Evolutionary conservation across 2,113 vertebrate species (phyloP).

Genomic region (Nycticorax nycticorax): DNA sequence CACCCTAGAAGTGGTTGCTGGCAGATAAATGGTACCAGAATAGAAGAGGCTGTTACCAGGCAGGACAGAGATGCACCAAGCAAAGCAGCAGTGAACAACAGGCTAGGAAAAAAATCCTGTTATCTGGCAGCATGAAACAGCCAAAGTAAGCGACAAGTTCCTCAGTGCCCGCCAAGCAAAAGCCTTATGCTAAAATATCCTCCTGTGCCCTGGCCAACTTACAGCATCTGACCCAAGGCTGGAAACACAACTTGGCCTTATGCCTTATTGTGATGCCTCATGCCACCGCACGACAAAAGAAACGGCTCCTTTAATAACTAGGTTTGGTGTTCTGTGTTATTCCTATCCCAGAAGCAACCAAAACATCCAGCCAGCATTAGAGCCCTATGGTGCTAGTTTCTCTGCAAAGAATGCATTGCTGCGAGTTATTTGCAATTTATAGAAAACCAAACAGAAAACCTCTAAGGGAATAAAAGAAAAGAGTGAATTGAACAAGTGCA

Average conservation of each 20-base stretch:
- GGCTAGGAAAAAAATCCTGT: slow-evolving; percentile 35
- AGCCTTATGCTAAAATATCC: slow-evolving; percentile 30
- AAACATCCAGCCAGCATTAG: not conserved
- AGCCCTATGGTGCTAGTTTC: not conserved
- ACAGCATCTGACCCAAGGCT: slow-evolving; percentile 27
- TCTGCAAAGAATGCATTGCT: not conserved
- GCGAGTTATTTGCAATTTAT: not conserved
- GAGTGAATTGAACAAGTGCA: not conserved
- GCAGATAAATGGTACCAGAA: slow-evolving; percentile 46
- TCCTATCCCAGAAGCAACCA: not conserved
- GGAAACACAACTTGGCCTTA: slow-evolving; percentile 1
- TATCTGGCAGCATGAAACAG: slow-evolving; percentile 24
- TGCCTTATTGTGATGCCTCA: not conserved
- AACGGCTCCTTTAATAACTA: not conserved
- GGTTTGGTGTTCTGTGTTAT: not conserved
- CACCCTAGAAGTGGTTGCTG: slow-evolving; percentile 41
- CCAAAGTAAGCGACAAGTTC: slow-evolving; percentile 47
- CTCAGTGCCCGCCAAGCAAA: slow-evolving; percentile 23
- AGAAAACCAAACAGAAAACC: not conserved
- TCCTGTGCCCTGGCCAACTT: not conserved
- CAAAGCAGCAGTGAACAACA: slow-evolving; percentile 13
- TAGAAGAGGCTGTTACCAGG: slow-evolving; percentile 64
- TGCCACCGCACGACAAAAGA: not conserved
- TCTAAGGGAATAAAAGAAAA: not conserved
- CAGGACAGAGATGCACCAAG: slow-evolving; percentile 29